phyloP scores from a whole-genome alignment of 1,140 invertebrate genomes.

The Saccostrea glomerata region DNA sequence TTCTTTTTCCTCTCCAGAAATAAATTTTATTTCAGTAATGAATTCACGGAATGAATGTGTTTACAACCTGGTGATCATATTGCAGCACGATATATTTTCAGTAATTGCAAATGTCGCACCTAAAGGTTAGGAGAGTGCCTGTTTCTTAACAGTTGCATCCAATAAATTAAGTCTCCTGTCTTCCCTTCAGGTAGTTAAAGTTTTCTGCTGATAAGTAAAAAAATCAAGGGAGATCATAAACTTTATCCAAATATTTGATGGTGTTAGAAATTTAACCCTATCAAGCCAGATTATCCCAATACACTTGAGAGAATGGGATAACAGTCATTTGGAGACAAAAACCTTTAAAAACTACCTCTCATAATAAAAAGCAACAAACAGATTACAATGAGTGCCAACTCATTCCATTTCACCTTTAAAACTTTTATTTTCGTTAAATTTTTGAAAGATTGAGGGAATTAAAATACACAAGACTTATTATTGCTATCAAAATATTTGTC shows the following conservation, averaged over 20 bases:
- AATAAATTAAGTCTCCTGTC: constrained; percentile 9
- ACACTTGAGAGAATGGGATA: constrained; percentile 28
- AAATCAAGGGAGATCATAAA: constrained; percentile 14
- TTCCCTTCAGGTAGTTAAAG: background rate
- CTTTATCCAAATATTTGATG: constrained; percentile 6
- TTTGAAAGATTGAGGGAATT: constrained; percentile 11
- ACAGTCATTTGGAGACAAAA: constrained; percentile 32
- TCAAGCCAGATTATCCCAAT: constrained; percentile 22
- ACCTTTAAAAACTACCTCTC: constrained; percentile 6
- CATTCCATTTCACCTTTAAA: constrained; percentile 27
- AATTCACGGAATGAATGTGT: background rate
- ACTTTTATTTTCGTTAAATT: constrained; percentile 34
- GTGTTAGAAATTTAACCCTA: constrained; percentile 29
- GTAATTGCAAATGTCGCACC: constrained; percentile 34
- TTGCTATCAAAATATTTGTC: constrained; percentile 28
- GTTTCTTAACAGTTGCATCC: constrained; percentile 17
- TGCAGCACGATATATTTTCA: background rate
- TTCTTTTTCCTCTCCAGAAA: background rate
- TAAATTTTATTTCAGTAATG: constrained; percentile 24
- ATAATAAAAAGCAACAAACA: background rate
- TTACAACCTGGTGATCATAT: constrained; percentile 24
- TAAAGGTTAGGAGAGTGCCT: background rate
- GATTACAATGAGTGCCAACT: constrained; percentile 16
- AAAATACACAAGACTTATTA: constrained; percentile 14
- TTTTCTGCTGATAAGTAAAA: constrained; percentile 1